Conservation (phyloP, 1,140 invertebrate species). For the Drusus annulatus region DNA sequence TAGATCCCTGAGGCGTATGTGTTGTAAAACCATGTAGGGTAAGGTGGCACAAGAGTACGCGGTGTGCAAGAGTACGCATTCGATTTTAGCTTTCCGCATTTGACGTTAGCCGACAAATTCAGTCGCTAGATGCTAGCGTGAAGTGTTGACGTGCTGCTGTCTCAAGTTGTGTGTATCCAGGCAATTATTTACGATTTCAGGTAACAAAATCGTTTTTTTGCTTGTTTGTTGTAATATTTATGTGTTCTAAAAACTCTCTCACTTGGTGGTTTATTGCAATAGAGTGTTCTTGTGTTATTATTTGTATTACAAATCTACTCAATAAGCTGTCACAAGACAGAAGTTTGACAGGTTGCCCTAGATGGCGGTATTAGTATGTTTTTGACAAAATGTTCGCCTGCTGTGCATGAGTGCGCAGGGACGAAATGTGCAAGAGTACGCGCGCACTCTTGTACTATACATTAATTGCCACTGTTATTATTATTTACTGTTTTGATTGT, state of each 20-base stretch:
- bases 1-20: too few species aligned
- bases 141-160: too few species aligned
- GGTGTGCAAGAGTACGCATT: background rate
- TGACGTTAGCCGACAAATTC: too few species aligned
- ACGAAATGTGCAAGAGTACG: background rate
- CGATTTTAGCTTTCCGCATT: background rate
- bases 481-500: too few species aligned
- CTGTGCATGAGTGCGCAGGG: background rate
- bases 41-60: too few species aligned
- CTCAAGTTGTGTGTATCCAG: background rate
- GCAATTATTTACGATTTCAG: background rate
- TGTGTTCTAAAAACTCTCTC: background rate
- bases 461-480: background rate
- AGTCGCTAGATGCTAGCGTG: too few species aligned
- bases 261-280: background rate
- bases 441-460: background rate
- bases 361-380: background rate
- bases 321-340: background rate
- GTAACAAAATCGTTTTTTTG: slow-evolving; percentile 10
- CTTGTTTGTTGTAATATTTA: background rate
- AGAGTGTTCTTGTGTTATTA: background rate
- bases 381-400: background rate
- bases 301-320: background rate
- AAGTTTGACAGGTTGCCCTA: background rate
- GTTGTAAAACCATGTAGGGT: too few species aligned